Conservation (phyloP, 2,113 vertebrate species). For the Pseudopodoces humilis region DNA sequence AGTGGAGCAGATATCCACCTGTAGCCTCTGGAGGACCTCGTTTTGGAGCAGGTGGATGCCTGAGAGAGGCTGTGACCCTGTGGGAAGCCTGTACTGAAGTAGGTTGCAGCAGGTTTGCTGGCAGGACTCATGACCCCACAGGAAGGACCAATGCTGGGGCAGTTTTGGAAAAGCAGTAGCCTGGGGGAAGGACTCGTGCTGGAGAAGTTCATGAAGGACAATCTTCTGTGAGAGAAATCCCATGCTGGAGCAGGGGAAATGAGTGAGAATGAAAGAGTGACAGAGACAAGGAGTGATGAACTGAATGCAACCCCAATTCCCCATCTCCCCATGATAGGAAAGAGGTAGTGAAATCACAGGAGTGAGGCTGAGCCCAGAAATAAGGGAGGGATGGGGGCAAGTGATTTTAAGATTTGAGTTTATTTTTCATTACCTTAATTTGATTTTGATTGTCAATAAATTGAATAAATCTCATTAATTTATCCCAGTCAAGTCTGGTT, state of each 20-base stretch:
- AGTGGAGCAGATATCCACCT: background rate
- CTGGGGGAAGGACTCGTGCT: fast-evolving
- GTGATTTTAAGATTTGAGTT: background rate
- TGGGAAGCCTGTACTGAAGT: background rate
- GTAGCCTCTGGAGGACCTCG: background rate
- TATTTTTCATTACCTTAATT: background rate
- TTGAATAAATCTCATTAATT: background rate
- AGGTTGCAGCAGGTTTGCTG: background rate
- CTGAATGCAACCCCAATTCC: background rate
- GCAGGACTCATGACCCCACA: background rate
- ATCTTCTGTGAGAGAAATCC: background rate
- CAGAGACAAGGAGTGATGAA: background rate
- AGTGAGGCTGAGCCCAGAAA: background rate
- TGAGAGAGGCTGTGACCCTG: background rate
- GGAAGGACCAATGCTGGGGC: background rate
- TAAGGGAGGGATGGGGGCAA: background rate
- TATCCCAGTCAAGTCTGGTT: background rate
- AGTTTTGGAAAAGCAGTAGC: background rate
- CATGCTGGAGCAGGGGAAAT: background rate
- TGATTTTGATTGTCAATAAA: background rate
- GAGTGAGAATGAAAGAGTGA: background rate
- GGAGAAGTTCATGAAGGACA: background rate
- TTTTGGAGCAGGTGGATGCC: background rate
- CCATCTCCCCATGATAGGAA: background rate
- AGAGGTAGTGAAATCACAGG: background rate